Evolutionary conservation across 1,140 invertebrate species (phyloP).

Genomic region (Nebria ingens): DNA sequence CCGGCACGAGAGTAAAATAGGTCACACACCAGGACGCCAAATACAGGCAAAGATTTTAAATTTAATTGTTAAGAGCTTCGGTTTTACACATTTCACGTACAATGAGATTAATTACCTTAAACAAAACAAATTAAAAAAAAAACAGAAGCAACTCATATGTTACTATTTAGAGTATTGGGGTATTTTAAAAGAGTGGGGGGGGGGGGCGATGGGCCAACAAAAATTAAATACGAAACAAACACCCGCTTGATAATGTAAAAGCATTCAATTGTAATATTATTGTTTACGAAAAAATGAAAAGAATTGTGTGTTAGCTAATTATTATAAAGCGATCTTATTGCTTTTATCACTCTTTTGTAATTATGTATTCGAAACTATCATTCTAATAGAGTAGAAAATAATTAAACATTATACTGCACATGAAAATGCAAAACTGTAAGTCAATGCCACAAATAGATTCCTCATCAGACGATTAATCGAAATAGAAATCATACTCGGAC

Average conservation of each 20-base stretch:
- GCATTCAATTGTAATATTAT: background rate
- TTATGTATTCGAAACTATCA: background rate
- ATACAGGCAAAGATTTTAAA: too few relatives aligned
- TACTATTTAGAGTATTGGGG: too few relatives aligned
- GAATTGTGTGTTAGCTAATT: background rate
- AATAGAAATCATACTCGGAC: constrained; percentile 29
- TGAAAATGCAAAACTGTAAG: constrained; percentile 7
- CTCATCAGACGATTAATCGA: constrained; percentile 9
- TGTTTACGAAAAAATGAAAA: background rate
- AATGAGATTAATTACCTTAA: background rate
- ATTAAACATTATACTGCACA: background rate
- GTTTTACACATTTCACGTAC: constrained; percentile 5
- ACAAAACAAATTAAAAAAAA: background rate
- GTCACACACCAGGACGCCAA: too few relatives aligned
- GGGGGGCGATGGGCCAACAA: too few relatives aligned
- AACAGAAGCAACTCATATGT: too few relatives aligned
- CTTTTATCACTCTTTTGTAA: background rate
- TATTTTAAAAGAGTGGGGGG: too few relatives aligned
- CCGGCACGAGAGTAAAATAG: too few relatives aligned
- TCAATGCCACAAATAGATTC: background rate
- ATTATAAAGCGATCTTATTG: constrained; percentile 3
- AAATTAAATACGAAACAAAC: background rate
- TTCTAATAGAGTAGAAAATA: background rate
- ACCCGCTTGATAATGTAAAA: background rate
- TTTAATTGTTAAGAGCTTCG: background rate